These are phyloP conservation scores for Scleropages formosus DNA, from an alignment of 2,797 vertebrate species.

Conservation along the genomic window DNA sequence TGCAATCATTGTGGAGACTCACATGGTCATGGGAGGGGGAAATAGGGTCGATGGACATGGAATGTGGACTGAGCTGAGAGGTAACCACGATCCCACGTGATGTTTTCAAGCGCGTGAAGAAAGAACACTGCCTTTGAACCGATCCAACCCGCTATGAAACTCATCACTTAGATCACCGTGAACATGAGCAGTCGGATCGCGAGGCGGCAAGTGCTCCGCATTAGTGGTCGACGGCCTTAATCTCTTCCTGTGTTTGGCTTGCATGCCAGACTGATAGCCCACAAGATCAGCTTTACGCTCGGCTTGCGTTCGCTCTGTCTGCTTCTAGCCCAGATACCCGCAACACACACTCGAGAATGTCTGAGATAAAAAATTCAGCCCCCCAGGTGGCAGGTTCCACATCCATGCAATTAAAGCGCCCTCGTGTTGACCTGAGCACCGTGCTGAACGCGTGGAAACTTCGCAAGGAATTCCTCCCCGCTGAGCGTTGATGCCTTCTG, in stretches of 20 bases:
- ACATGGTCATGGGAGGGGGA: constrained; percentile 47
- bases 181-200: constrained; percentile 51
- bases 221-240: constrained; percentile 39
- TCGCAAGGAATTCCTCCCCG: not conserved
- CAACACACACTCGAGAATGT: constrained; percentile 6
- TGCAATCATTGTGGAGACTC: constrained; percentile 39
- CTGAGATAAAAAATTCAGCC: constrained; percentile 43
- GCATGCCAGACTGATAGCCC: constrained; percentile 54
- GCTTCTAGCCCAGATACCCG: constrained; percentile 5
- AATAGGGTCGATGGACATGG: constrained; percentile 46
- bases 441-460: not conserved
- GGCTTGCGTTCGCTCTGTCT: constrained; percentile 31
- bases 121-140: constrained; percentile 59
- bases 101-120: constrained; percentile 51
- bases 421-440: constrained; percentile 17
- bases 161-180: constrained; percentile 65
- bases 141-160: constrained; percentile 61
- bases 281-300: constrained; percentile 51
- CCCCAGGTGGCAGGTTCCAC: constrained; percentile 35
- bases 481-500: not conserved
- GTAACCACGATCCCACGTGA: constrained; percentile 57
- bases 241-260: constrained; percentile 46
- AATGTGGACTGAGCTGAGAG: constrained; percentile 49
- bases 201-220: constrained; percentile 50
- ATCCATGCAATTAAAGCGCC: constrained; percentile 47